Evolutionary conservation across 2,888 invertebrate species (phyloP).

Genomic region (Nomada hirtipes): DNA sequence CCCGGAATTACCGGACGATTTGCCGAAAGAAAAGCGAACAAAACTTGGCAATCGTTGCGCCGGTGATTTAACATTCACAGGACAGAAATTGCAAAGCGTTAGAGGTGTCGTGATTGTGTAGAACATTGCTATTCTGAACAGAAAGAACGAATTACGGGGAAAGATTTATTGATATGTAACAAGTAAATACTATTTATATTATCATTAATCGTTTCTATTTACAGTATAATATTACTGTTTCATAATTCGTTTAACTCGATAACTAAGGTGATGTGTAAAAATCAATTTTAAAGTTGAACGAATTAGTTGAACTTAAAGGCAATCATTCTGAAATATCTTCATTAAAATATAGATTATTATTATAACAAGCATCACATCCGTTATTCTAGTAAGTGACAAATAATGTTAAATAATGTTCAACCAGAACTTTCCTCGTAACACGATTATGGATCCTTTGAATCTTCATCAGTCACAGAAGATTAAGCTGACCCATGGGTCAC

Average conservation of each 20-base stretch:
- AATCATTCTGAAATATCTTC: too few species aligned
- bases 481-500: neutral
- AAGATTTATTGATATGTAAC: neutral
- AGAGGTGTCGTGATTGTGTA: slow-evolving; percentile 7
- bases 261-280: too few species aligned
- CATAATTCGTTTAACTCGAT: too few species aligned
- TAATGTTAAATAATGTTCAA: neutral
- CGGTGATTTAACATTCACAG: slow-evolving; percentile 29
- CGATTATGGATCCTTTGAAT: neutral
- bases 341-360: too few species aligned
- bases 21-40: slow-evolving; percentile 6
- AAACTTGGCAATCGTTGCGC: slow-evolving; percentile 41
- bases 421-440: neutral
- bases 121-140: slow-evolving; percentile 26
- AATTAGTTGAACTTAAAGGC: too few species aligned
- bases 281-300: too few species aligned
- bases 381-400: neutral
- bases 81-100: slow-evolving; percentile 30
- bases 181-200: too few species aligned
- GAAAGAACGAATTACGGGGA: slow-evolving; percentile 26
- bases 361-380: neutral
- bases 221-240: too few species aligned
- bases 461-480: slow-evolving; percentile 14
- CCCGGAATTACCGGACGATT: slow-evolving; percentile 11
- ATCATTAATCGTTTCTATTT: too few species aligned